A percentile compares a stretch with the other conserved stretches of the same genome.
Evolutionary conservation across 92 coral and sea anemone species (phyloP).

Genomic region (Zoanthus sociatus): DNA sequence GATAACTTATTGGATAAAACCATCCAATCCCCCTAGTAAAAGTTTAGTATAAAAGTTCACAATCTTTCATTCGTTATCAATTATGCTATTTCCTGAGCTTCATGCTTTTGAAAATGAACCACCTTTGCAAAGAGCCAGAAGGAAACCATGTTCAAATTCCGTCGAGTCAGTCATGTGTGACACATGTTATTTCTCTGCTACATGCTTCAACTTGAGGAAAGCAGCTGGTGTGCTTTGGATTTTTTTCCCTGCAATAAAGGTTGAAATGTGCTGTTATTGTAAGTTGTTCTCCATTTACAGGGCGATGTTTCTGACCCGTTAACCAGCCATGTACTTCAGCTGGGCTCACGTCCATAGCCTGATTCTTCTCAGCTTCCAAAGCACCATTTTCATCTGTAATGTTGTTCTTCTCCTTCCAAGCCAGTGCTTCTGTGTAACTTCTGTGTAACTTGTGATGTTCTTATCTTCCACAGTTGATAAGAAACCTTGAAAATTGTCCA

Average conservation of each 20-base stretch:
- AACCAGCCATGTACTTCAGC: constrained; percentile 85
- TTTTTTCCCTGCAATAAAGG: constrained; percentile 71
- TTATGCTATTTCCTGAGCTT: constrained; percentile 42
- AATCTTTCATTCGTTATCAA: constrained; percentile 48
- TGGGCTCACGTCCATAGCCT: constrained; percentile 60
- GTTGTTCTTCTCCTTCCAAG: constrained; percentile 59
- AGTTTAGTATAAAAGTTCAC: constrained; percentile 48
- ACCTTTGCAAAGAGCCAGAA: constrained; percentile 65
- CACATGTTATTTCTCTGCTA: constrained; percentile 67
- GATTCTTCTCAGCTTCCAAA: constrained; percentile 33
- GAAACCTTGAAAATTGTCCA: constrained; percentile 79
- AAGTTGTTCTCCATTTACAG: constrained; percentile 72
- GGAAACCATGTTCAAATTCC: constrained; percentile 59
- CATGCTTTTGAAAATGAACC: constrained; percentile 61
- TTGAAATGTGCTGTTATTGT: constrained; percentile 62
- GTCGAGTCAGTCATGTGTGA: constrained; percentile 70
- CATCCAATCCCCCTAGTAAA: neutral
- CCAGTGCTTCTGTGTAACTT: constrained; percentile 46
- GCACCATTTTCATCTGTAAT: constrained; percentile 38
- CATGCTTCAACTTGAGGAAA: constrained; percentile 76
- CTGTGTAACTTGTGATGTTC: constrained; percentile 41
- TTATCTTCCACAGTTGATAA: constrained; percentile 60
- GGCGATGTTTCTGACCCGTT: constrained; percentile 77
- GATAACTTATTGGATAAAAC: too few relatives aligned
- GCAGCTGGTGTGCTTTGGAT: constrained; percentile 77